Percentiles rank a stretch among this genome's conserved stretches.
Conservation (phyloP, 2,888 invertebrate genomes). For the Drosophila emarginata region DNA sequence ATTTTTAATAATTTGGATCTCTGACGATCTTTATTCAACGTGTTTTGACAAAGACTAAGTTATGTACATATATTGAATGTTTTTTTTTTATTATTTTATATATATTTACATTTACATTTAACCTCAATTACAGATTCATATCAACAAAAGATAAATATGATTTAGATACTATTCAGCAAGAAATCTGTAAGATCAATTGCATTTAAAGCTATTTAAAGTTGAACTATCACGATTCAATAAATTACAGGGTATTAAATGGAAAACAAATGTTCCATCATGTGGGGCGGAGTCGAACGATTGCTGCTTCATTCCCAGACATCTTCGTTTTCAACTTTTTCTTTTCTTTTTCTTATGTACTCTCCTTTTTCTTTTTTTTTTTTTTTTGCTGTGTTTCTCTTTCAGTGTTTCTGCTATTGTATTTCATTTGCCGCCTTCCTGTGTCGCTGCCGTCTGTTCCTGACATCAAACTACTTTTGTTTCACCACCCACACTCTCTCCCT, state of each 20-base stretch:
- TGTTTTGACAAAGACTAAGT: too few species aligned
- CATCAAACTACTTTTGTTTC: slow-evolving; percentile 44
- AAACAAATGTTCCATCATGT: slow-evolving; percentile 5
- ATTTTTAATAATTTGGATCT: too few species aligned
- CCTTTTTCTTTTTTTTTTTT: background rate
- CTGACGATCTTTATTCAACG: too few species aligned
- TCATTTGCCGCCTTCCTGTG: slow-evolving; percentile 12
- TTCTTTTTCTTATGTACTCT: background rate
- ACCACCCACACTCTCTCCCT: background rate
- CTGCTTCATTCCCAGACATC: slow-evolving; percentile 14
- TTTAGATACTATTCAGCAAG: too few species aligned
- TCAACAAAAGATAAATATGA: too few species aligned
- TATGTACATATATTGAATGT: too few species aligned
- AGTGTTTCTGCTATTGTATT: slow-evolving; percentile 24
- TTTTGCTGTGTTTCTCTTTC: background rate
- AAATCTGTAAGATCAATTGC: background rate
- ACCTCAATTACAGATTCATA: too few species aligned
- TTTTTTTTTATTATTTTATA: too few species aligned
- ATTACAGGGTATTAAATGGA: slow-evolving; percentile 2
- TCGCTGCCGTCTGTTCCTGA: slow-evolving; percentile 45
- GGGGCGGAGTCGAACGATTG: background rate
- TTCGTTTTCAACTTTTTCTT: slow-evolving; percentile 7
- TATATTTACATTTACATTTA: too few species aligned
- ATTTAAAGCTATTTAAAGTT: background rate
- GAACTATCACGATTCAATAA: background rate